Evolutionary conservation across 2,888 invertebrate genomes (phyloP).

Genomic region (Leptothorax acervorum): DNA sequence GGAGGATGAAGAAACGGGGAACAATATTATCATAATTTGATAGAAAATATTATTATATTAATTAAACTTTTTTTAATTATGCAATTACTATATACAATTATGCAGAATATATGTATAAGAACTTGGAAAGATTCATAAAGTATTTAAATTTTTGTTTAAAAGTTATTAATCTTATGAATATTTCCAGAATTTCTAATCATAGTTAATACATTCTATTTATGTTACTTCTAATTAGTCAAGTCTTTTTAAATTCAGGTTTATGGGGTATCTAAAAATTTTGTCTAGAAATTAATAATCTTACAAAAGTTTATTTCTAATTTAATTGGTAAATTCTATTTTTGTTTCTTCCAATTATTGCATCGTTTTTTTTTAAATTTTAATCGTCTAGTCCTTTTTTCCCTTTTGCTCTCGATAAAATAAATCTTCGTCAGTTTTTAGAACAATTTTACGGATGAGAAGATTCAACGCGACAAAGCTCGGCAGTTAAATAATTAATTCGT

Average conservation of each 20-base stretch:
- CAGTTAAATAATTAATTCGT: slow-evolving; percentile 25
- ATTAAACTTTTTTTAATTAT: background rate
- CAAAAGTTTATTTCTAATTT: background rate
- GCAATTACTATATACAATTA: background rate
- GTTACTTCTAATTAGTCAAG: background rate
- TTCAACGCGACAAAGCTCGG: background rate
- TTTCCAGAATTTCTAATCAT: background rate
- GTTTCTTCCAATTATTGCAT: background rate
- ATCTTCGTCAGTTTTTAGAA: background rate
- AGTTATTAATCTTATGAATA: background rate
- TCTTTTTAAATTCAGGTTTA: background rate
- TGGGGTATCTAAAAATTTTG: background rate
- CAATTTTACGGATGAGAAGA: background rate
- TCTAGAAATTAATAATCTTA: background rate
- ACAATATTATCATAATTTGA: background rate
- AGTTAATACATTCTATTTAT: background rate
- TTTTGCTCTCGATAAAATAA: background rate
- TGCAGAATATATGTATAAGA: background rate
- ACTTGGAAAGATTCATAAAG: background rate
- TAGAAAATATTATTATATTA: background rate
- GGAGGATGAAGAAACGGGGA: background rate
- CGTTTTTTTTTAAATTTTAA: background rate
- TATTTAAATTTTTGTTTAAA: background rate
- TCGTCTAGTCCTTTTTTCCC: too few relatives aligned
- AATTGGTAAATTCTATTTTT: background rate